Conservation (phyloP, 2,888 invertebrate species). For the Lagria hirta region DNA sequence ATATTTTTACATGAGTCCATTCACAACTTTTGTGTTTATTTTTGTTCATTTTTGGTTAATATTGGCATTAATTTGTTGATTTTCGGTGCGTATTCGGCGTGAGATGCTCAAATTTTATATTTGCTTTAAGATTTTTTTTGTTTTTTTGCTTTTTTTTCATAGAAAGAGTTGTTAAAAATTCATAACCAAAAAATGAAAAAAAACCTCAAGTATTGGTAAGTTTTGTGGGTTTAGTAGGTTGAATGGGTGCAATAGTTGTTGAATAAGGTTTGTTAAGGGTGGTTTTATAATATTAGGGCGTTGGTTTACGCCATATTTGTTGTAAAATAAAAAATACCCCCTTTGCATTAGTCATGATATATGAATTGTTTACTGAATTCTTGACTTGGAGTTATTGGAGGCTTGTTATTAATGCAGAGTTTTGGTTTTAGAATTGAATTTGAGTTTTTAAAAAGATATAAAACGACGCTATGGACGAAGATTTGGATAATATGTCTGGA, state of each 20-base stretch:
- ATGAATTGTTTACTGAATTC: conserved; percentile 33
- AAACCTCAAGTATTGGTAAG: conserved; percentile 36
- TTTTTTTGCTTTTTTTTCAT: conserved; percentile 30
- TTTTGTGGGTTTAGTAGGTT: conserved; percentile 25
- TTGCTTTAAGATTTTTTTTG: conserved; percentile 30
- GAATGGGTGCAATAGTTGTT: conserved; percentile 4
- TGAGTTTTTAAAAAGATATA: neutral
- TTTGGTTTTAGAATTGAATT: conserved; percentile 6
- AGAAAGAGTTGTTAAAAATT: conserved; percentile 51
- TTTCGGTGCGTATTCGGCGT: conserved; percentile 9
- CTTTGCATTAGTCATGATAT: conserved; percentile 29
- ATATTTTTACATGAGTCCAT: conserved; percentile 45
- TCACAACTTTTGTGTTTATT: conserved; percentile 45
- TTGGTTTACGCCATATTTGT: conserved; percentile 55
- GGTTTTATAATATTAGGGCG: conserved; percentile 45
- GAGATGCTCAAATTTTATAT: conserved; percentile 30
- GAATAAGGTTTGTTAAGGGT: conserved; percentile 22
- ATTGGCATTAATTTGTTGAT: conserved; percentile 31
- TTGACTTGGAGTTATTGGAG: conserved; percentile 2
- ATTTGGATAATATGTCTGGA: conserved; percentile 60
- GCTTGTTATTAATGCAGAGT: conserved; percentile 3
- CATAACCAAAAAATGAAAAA: conserved; percentile 55
- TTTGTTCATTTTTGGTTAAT: conserved; percentile 38
- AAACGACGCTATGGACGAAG: conserved; percentile 53
- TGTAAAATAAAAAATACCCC: conserved; percentile 43